A percentile compares a stretch with the other conserved stretches of the same genome.
Conservation (phyloP, 2,888 invertebrate genomes). For the Lasius fuliginosus region DNA sequence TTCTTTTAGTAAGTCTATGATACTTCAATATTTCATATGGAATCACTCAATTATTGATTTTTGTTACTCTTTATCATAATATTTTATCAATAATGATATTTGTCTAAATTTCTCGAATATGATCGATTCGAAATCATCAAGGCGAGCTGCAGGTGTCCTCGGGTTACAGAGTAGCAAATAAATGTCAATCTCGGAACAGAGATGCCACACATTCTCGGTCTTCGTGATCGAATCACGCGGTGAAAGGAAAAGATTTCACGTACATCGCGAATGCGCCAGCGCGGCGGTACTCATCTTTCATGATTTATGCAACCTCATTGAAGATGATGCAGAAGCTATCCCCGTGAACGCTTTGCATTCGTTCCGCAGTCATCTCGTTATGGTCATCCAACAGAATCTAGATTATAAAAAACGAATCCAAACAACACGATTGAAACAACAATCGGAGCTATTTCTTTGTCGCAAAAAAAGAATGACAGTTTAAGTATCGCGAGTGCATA, state of each 20-base stretch:
- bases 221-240: slow-evolving; percentile 66
- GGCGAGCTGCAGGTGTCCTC: slow-evolving; percentile 66
- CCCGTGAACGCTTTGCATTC: slow-evolving; percentile 47
- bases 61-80: background rate
- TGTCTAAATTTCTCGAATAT: slow-evolving; percentile 17
- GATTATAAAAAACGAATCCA: slow-evolving; percentile 44
- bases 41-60: background rate
- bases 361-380: slow-evolving; percentile 44
- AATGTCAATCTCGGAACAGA: slow-evolving; percentile 74
- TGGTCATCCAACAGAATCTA: slow-evolving; percentile 28
- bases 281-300: slow-evolving; percentile 44
- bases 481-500: too few species aligned
- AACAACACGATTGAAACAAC: slow-evolving; percentile 29
- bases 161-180: slow-evolving; percentile 69
- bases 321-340: slow-evolving; percentile 35
- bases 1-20: background rate
- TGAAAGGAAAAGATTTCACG: slow-evolving; percentile 72
- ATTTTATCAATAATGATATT: background rate
- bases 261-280: slow-evolving; percentile 53
- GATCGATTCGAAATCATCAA: slow-evolving; percentile 52
- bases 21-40: background rate
- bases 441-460: background rate
- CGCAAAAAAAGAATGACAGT: background rate
- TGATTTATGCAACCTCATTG: slow-evolving; percentile 44
- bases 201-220: slow-evolving; percentile 70